Evolutionary conservation across 2,797 vertebrate genomes (phyloP).

Genomic region (Poliocrania exsul): DNA sequence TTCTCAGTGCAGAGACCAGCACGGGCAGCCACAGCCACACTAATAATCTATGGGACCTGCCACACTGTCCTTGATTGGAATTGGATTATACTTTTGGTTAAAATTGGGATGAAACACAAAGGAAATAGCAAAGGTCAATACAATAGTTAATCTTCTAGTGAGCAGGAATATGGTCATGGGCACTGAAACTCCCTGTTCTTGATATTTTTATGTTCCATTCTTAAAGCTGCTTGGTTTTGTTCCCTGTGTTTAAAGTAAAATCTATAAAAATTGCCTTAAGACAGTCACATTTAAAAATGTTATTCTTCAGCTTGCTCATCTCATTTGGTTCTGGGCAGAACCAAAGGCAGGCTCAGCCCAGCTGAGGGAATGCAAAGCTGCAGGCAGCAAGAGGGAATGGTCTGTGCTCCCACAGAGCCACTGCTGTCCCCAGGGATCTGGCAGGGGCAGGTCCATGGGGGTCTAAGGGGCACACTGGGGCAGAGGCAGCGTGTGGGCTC

Average conservation of each 20-base stretch:
- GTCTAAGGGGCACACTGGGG: background rate
- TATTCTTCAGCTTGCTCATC: background rate
- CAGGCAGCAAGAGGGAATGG: background rate
- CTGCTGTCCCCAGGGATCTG: background rate
- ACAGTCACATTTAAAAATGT: background rate
- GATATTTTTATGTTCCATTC: background rate
- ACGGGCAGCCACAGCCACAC: background rate
- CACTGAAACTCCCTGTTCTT: background rate
- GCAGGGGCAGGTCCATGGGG: background rate
- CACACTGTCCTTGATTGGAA: background rate
- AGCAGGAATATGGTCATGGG: background rate
- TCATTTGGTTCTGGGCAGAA: background rate
- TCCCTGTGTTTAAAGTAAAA: background rate
- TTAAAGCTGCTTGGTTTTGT: background rate
- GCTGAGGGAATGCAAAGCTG: rapidly evolving
- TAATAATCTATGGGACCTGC: background rate
- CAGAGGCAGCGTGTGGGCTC: background rate
- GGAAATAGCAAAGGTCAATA: background rate
- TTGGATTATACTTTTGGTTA: background rate
- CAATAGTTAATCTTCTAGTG: background rate
- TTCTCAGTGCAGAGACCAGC: background rate
- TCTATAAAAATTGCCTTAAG: background rate
- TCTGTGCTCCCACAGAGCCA: background rate
- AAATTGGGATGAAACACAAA: background rate
- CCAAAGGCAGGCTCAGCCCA: background rate